Evolutionary conservation across 2,113 vertebrate species (phyloP).

Genomic region (Phodopus roborovskii): DNA sequence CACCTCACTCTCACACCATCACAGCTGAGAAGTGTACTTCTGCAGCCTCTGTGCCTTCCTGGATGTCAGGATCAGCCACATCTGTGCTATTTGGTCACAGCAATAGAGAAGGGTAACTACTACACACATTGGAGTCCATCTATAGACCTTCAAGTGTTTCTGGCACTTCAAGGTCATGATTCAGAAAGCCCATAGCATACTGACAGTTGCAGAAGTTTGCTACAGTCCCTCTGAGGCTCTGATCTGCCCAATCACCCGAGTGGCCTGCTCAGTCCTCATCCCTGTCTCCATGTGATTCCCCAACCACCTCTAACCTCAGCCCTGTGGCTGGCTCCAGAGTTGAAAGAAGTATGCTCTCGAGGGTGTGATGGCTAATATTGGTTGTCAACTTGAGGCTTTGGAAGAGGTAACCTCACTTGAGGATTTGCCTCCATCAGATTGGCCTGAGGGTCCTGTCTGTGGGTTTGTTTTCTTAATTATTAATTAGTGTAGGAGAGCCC

Average conservation of each 20-base stretch:
- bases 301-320: no score
- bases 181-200: neutral
- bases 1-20: neutral
- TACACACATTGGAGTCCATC: neutral
- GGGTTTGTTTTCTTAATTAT: neutral
- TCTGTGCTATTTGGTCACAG: neutral
- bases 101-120: neutral
- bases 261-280: rapidly evolving
- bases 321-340: neutral
- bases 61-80: no score
- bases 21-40: neutral
- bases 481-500: neutral
- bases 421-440: neutral
- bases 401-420: neutral
- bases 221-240: neutral
- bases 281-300: neutral
- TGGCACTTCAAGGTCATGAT: neutral
- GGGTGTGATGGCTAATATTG: no score
- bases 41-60: neutral
- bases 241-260: neutral
- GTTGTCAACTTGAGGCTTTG: neutral
- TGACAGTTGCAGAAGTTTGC: rapidly evolving
- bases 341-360: neutral
- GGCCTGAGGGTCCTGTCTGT: neutral
- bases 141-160: neutral